These are phyloP conservation scores for Danionella cerebrum DNA, from an alignment of 2,113 vertebrate genomes.

Conservation along the genomic window DNA sequence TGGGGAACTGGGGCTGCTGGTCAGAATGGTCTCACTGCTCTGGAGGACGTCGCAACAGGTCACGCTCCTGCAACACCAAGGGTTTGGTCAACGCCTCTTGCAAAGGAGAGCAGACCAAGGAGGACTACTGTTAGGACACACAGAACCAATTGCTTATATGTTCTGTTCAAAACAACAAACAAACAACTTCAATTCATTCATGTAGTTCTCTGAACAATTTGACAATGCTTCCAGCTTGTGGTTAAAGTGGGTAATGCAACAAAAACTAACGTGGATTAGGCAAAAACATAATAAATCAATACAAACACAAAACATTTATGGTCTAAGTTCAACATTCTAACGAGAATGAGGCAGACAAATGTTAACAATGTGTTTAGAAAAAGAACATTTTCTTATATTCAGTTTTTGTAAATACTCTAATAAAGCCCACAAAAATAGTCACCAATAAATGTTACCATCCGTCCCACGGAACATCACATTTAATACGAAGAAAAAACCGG, in stretches of 20 bases:
- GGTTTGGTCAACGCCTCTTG: slow-evolving; percentile 52
- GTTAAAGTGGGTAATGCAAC: background rate
- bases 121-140: slow-evolving; percentile 53
- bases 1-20: slow-evolving; percentile 75
- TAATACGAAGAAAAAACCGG: too few relatives aligned
- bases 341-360: too few relatives aligned
- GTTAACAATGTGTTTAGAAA: too few relatives aligned
- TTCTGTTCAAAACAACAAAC: background rate
- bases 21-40: slow-evolving; percentile 57
- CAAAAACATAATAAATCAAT: background rate
- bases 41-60: slow-evolving; percentile 47
- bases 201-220: background rate
- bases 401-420: too few relatives aligned
- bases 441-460: too few relatives aligned
- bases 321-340: too few relatives aligned
- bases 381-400: too few relatives aligned
- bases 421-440: too few relatives aligned
- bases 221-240: background rate
- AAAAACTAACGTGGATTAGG: background rate
- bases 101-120: slow-evolving; percentile 52
- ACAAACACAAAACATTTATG: too few relatives aligned
- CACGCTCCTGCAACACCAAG: slow-evolving; percentile 57
- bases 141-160: background rate
- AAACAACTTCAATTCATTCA: background rate
- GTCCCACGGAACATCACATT: too few relatives aligned